These are phyloP conservation scores for Coregonus ussuriensis DNA, from an alignment of 2,797 vertebrate species.

Conservation along the genomic window DNA sequence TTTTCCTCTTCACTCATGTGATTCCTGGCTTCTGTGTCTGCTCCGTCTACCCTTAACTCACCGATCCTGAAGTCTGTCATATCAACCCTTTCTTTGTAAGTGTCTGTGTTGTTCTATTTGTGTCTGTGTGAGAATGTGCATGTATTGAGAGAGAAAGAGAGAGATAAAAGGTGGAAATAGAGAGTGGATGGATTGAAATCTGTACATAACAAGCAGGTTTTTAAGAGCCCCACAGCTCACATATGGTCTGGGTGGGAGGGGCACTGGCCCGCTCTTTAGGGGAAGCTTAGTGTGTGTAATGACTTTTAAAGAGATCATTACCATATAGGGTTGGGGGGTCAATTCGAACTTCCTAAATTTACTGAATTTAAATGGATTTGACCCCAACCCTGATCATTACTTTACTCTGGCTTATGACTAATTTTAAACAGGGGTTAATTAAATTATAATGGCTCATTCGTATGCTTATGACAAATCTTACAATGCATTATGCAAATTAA, in stretches of 20 bases:
- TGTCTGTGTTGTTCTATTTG: conserved; percentile 1
- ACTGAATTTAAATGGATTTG: background rate
- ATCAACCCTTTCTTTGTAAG: background rate
- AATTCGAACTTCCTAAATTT: background rate
- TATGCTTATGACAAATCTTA: background rate
- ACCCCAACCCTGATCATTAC: background rate
- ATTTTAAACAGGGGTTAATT: background rate
- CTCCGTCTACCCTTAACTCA: background rate
- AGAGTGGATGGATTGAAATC: background rate
- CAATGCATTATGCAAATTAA: background rate
- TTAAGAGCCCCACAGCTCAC: conserved; percentile 2
- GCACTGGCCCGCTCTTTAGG: background rate
- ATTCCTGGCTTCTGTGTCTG: background rate
- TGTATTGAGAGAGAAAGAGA: background rate
- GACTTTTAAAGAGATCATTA: conserved; percentile 6
- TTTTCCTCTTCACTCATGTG: conserved; percentile 7
- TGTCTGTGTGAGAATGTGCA: background rate
- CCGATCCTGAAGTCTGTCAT: conserved; percentile 12
- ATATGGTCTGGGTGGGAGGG: background rate
- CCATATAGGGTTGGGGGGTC: background rate
- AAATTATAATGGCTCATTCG: background rate
- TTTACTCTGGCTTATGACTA: background rate
- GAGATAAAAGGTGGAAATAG: background rate
- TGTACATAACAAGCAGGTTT: conserved; percentile 11
- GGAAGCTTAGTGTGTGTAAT: conserved; percentile 4